Base-by-base conservation (phyloP, 2,113 vertebrate species). In the Microcebus griseorufus region DNA sequence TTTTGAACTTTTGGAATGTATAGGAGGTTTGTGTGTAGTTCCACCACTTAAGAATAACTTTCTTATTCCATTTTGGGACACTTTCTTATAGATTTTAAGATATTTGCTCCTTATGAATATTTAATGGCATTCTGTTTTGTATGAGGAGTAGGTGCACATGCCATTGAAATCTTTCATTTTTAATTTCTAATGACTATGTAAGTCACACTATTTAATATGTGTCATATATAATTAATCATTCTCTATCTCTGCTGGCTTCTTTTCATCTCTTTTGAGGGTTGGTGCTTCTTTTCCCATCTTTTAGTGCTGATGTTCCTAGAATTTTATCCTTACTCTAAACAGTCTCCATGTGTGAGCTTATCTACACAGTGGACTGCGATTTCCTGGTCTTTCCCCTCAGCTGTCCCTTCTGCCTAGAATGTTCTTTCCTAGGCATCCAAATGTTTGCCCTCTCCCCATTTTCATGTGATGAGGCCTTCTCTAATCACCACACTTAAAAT, bases 141-240 rank as follows among this genome's bases (percentile, higher is more conserved):
- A 45, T 85, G 27, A 3, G 73, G 88, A 88, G 53, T 78, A 17
- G 83, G 34, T 48, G 39, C 8, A n/a, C 9, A n/a, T 25, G 13
- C 53, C 37, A 25, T 90, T 95, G 82, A 58, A 69, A 67, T 67
- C 34, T 75, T 97, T 67, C 32, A 51, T 53, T 73, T 88, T 88
- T 25, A 72, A 87, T 83, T 90, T 79, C 62, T 69, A 58, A 17
- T 8, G n/a, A 51, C 32, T 20, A 9, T 6, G 6, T 79, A 37
- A 90, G 45, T 84, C 51, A 84, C 75, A 58, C 1, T 91, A 29
- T 75, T 76, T 83, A 64, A 58, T 51, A 34, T 37, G 32, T 27
- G 7, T 51, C 32, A 5, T 16, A 45, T 23, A 53, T 48, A 69
- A 62, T 82, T 27, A 62, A 25, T 92, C 51, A 48, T 62, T n/a